These are phyloP conservation scores for Bicyclus anynana DNA, from an alignment of 1,140 invertebrate species.

Conservation along the genomic window DNA sequence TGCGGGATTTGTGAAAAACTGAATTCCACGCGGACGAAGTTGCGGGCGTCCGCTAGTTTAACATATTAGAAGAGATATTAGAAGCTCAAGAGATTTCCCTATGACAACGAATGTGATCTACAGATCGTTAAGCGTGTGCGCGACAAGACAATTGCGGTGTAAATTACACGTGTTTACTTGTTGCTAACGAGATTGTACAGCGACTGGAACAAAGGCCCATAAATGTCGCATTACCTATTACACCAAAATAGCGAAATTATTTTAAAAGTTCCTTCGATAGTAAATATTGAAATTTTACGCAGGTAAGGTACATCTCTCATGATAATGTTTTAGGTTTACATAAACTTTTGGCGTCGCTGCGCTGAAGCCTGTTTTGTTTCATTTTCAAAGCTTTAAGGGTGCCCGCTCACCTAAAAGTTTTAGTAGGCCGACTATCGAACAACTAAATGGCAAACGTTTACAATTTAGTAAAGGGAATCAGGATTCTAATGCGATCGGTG, in stretches of 20 bases:
- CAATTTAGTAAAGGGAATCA: too few relatives aligned
- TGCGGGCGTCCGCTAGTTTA: too few relatives aligned
- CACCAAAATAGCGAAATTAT: conserved; percentile 3
- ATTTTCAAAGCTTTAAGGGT: too few relatives aligned
- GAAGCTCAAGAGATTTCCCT: background rate
- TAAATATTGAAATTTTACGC: conserved; percentile 17
- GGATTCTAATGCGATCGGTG: too few relatives aligned
- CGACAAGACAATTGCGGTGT: conserved; percentile 13
- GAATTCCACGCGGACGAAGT: too few relatives aligned
- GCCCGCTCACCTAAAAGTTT: too few relatives aligned
- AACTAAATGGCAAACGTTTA: too few relatives aligned
- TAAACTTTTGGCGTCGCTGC: background rate
- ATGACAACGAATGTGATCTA: background rate
- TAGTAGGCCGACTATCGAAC: too few relatives aligned
- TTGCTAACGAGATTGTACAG: conserved; percentile 12
- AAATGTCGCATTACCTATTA: conserved; percentile 17
- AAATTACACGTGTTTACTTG: conserved; percentile 16
- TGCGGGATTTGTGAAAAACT: too few relatives aligned
- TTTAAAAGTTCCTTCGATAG: background rate
- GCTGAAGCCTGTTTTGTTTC: background rate
- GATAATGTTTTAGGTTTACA: background rate
- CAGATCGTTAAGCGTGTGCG: background rate
- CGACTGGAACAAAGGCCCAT: conserved; percentile 20
- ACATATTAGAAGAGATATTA: too few relatives aligned
- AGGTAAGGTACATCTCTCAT: too few relatives aligned